Evolutionary conservation across 2,797 vertebrate species (phyloP).

Genomic region (Tokudaia tokunoshimensis): DNA sequence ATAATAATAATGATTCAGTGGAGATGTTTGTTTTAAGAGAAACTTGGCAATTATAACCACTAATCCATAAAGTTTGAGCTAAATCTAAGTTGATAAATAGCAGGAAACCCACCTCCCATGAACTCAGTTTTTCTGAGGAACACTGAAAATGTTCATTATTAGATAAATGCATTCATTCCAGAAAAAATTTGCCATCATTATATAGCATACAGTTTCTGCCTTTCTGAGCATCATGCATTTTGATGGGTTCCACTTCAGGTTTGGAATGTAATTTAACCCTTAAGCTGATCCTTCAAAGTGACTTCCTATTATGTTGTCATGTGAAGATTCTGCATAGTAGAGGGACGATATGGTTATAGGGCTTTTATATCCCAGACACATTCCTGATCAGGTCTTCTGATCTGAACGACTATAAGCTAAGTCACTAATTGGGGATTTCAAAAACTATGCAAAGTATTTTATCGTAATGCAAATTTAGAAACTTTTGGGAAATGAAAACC

Average conservation of each 20-base stretch:
- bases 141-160: fast-evolving
- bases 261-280: not conserved
- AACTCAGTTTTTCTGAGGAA: not conserved
- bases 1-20: not conserved
- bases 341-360: not conserved
- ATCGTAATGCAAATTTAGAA: not conserved
- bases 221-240: not conserved
- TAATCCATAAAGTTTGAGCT: not conserved
- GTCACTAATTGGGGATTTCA: not conserved
- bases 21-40: not conserved
- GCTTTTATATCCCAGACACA: not conserved
- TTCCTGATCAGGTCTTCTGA: too few relatives aligned
- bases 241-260: fast-evolving
- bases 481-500: not conserved
- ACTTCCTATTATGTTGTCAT: not conserved
- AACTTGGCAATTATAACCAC: not conserved
- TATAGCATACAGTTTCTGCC: not conserved
- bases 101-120: not conserved
- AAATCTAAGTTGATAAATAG: not conserved
- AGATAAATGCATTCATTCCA: not conserved
- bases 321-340: fast-evolving
- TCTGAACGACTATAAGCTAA: not conserved
- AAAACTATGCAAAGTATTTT: not conserved
- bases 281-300: not conserved
- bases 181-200: not conserved